These are phyloP conservation scores for Catharus minimus DNA, from an alignment of 2,113 vertebrate genomes.

Conservation along the genomic window DNA sequence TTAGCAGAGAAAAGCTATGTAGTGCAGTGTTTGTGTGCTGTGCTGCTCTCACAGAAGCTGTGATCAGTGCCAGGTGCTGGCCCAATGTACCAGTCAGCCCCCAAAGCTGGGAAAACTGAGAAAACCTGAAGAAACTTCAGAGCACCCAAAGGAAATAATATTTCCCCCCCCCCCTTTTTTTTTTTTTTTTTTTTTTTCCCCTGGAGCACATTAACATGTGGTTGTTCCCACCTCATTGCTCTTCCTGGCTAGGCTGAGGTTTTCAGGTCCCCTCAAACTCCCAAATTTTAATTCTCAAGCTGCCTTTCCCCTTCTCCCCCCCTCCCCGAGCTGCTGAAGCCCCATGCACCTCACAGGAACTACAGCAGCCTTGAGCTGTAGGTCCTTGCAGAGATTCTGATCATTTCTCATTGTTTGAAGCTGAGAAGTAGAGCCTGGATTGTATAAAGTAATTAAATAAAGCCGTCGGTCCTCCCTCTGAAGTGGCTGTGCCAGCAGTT, in stretches of 20 bases:
- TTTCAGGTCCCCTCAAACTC: not conserved
- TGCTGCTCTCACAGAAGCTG: not conserved
- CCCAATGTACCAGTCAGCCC: not conserved
- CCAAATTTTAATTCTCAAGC: not conserved
- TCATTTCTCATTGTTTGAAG: not conserved
- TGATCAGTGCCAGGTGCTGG: not conserved
- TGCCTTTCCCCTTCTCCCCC: not conserved
- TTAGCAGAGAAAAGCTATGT: not conserved
- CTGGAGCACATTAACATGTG: fast-evolving
- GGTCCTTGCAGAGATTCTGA: not conserved
- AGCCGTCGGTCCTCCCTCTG: not conserved
- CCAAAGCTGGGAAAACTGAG: not conserved
- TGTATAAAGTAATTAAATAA: slow-evolving; percentile 19
- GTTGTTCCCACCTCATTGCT: not conserved
- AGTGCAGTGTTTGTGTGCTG: not conserved
- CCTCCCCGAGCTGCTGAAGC: not conserved
- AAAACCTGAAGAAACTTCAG: not conserved
- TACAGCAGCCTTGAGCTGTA: not conserved
- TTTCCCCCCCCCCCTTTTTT: no score
- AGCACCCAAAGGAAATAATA: not conserved
- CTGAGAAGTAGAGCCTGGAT: not conserved
- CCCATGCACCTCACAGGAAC: not conserved
- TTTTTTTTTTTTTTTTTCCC: no score
- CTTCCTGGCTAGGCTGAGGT: no score
- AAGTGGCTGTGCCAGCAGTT: not conserved